Conservation (phyloP, 2,888 invertebrate species). For the Tethea ocularis region DNA sequence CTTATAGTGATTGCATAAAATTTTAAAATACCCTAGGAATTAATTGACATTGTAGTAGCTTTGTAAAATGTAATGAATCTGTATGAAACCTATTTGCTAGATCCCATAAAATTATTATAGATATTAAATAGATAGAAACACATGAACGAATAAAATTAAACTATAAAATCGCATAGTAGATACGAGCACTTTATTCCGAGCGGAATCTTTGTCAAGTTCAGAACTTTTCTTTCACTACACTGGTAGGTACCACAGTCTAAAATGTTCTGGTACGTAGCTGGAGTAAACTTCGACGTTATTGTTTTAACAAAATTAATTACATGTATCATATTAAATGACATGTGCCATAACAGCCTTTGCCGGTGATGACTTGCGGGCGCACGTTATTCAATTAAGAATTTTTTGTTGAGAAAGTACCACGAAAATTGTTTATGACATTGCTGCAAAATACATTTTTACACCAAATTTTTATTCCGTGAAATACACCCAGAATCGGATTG, state of each 20-base stretch:
- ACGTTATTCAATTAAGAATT: constrained; percentile 5
- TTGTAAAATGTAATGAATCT: no score
- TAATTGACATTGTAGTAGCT: no score
- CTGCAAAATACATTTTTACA: not conserved
- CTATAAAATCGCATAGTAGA: constrained; percentile 15
- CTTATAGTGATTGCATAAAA: no score
- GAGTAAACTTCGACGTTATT: constrained; percentile 35
- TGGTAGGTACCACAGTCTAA: constrained; percentile 11
- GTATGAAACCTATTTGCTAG: no score
- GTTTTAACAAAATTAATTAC: constrained; percentile 31
- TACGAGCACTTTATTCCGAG: constrained; percentile 25
- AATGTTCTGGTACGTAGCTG: constrained; percentile 28
- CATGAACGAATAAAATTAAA: no score
- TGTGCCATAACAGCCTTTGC: not conserved
- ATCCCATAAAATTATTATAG: not conserved
- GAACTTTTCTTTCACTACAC: constrained; percentile 46
- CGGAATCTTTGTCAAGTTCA: constrained; percentile 42
- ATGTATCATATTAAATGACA: not conserved
- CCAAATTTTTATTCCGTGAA: constrained; percentile 3
- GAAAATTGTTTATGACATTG: constrained; percentile 6
- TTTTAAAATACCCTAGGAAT: no score
- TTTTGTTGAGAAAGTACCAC: not conserved
- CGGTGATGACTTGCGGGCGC: not conserved
- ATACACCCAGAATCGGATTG: constrained; percentile 5
- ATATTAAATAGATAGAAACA: not conserved